Conservation (phyloP, 2,888 invertebrate genomes). For the Isoperla grammatica region DNA sequence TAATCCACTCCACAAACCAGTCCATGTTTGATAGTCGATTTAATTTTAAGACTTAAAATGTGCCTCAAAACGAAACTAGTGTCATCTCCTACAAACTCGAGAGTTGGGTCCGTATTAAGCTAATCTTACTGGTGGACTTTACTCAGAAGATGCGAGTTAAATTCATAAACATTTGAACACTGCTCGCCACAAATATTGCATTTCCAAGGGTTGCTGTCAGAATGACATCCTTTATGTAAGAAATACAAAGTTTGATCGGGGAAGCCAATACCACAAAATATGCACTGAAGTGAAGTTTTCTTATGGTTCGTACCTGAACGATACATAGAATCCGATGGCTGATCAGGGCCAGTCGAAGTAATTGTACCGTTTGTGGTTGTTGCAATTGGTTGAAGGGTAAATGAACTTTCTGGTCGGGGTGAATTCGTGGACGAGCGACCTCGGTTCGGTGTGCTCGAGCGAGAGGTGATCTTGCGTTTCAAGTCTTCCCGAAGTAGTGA, state of each 20-base stretch:
- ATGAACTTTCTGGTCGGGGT: slow-evolving; percentile 27
- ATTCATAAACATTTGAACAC: slow-evolving; percentile 92
- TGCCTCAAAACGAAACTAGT: too few species aligned
- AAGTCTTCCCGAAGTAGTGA: slow-evolving; percentile 78
- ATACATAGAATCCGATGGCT: slow-evolving; percentile 35
- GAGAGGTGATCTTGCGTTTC: slow-evolving; percentile 69
- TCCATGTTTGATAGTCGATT: too few species aligned
- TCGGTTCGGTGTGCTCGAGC: slow-evolving; percentile 45
- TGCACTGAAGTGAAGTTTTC: slow-evolving; percentile 61
- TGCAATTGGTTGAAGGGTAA: slow-evolving; percentile 38
- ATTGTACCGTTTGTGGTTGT: slow-evolving; percentile 56
- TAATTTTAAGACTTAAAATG: too few species aligned
- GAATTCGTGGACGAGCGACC: slow-evolving; percentile 22
- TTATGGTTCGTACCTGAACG: slow-evolving; percentile 40
- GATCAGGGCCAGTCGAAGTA: slow-evolving; percentile 62
- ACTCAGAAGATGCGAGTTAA: slow-evolving; percentile 91
- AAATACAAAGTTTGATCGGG: slow-evolving; percentile 95
- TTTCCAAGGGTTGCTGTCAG: slow-evolving; percentile 94
- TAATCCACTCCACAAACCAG: too few species aligned
- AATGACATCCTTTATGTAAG: slow-evolving; percentile 96
- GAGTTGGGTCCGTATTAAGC: too few species aligned
- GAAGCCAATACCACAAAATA: slow-evolving; percentile 90
- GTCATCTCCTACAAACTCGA: too few species aligned
- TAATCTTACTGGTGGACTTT: slow-evolving; percentile 81
- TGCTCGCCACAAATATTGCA: slow-evolving; percentile 97